Evolutionary conservation across 2,797 vertebrate genomes (phyloP).

Genomic region (Chaetophractus vellerosus): DNA sequence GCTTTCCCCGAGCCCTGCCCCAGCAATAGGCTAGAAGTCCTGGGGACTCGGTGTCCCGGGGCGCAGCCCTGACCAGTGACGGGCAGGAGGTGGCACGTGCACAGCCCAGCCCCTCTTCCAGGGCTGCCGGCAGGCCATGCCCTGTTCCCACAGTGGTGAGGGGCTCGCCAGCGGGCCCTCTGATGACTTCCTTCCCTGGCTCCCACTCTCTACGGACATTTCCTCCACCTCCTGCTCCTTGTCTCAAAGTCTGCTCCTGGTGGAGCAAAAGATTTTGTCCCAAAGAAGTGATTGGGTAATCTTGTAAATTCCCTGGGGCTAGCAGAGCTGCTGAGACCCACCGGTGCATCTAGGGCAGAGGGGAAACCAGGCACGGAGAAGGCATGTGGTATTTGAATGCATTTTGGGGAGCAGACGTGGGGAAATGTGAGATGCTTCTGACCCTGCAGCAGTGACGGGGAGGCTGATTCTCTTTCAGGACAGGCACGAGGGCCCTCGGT

Average conservation of each 20-base stretch:
- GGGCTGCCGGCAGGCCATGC: background rate
- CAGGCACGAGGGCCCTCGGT: background rate
- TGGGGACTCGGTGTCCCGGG: background rate
- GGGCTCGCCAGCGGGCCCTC: background rate
- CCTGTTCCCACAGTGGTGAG: background rate
- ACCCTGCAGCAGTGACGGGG: background rate
- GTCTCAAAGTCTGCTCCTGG: background rate
- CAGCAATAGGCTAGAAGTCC: background rate
- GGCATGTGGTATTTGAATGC: background rate
- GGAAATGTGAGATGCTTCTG: background rate
- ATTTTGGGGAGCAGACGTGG: background rate
- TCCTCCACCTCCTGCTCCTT: background rate
- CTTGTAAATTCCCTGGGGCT: background rate
- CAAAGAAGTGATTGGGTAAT: background rate
- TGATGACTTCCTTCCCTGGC: background rate
- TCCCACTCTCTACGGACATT: background rate
- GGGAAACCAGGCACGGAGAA: background rate
- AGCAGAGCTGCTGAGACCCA: background rate
- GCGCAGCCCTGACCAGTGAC: background rate
- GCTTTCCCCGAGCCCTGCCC: background rate
- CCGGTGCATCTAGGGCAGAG: background rate
- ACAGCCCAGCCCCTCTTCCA: background rate
- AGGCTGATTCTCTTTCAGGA: background rate
- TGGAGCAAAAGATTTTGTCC: background rate
- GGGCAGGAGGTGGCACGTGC: background rate